Base-by-base conservation (phyloP, 2,797 vertebrate species). In the Threskiornis aethiopicus region DNA sequence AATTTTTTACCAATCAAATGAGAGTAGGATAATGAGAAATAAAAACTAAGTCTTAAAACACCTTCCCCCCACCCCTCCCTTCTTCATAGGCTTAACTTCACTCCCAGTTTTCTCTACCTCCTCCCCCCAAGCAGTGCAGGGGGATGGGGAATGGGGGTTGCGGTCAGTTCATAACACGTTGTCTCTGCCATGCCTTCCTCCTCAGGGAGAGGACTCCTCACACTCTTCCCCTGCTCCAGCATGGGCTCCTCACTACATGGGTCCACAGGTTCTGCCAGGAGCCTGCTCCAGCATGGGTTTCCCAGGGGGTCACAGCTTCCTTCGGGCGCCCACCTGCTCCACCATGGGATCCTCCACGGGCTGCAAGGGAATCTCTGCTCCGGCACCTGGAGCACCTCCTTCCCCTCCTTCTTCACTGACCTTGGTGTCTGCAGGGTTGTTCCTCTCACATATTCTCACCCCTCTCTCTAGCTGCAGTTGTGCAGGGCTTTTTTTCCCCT, bases 91-190 rank as follows among this genome's bases (percentile, higher is more conserved):
- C 9, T 73, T 11, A 39, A 17, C 58, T 39, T 39, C 8, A 9
- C 35, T 61, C 11, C 35, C 3, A 1, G 39, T 12, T 37, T 37
- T 37, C 35, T 59, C 11, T 26, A 15, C n/a, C 22, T 58, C n/a
- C 55, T 58, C 33, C 14, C 9, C 55, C 5, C 4, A 9, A 58
- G 21, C 21, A 4, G 21, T 1, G 3, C 55, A 35, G 33, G 9
- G 33, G 55, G 55, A n/a, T 1, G 1, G 57, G 26, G 22, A n/a
- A 26, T 13, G 3, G 44, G 33, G 31, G 11, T 1, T n/a, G 8
- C 0, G 6, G 65, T 66, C 65, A 19, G 42, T 7, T 10, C 33
- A 35, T 35, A 33, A 47, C 44, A 26, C 0, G 0, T 4, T 21
- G 33, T 26, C 6, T 20, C 44, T 47, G 65, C 17, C 0, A 4